Conservation (phyloP, 2,113 vertebrate species). For the Gopherus evgoodei region DNA sequence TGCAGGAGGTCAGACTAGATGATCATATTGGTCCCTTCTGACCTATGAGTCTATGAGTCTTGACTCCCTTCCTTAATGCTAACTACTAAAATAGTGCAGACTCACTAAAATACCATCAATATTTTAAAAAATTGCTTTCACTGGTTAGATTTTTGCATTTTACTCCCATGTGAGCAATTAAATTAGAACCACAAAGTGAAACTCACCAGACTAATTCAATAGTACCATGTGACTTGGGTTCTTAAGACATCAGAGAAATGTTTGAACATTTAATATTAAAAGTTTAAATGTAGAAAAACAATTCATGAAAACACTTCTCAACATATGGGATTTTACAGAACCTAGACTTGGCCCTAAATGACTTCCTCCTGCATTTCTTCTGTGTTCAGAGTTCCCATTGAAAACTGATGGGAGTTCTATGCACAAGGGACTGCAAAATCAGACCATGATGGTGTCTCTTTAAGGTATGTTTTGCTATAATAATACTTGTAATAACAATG, state of each 20-base stretch:
- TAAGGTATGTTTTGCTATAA: background rate
- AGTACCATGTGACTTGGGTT: background rate
- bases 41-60: too few relatives aligned
- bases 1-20: too few relatives aligned
- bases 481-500: background rate
- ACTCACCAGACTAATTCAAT: background rate
- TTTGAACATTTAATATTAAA: background rate
- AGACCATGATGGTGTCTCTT: background rate
- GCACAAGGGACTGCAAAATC: background rate
- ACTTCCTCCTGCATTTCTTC: background rate
- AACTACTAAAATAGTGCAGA: background rate
- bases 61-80: background rate
- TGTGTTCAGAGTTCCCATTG: background rate
- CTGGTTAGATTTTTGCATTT: background rate
- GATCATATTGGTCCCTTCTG: too few relatives aligned
- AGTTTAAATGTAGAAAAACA: background rate
- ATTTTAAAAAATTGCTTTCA: background rate
- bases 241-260: background rate
- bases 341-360: background rate
- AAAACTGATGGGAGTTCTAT: background rate
- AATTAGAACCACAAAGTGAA: background rate
- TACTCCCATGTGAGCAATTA: background rate
- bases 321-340: background rate
- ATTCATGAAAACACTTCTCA: background rate
- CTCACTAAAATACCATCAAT: background rate